Conservation (phyloP, 1,140 invertebrate species). For the Nixonia krombeini region DNA sequence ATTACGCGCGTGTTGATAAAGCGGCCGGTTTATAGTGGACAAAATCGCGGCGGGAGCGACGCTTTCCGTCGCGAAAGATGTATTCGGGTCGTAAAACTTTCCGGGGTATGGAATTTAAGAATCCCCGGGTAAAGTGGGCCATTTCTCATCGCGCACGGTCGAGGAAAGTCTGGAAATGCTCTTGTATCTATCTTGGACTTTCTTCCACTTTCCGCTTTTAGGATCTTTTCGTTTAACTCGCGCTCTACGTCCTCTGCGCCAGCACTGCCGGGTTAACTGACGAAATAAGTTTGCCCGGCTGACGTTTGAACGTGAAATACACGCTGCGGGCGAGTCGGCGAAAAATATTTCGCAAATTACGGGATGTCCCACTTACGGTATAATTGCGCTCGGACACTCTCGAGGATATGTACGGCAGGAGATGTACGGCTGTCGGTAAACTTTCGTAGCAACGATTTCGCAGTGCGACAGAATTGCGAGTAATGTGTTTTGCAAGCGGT, state of each 20-base stretch:
- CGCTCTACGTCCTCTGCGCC: constrained; percentile 32
- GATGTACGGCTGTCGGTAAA: no score
- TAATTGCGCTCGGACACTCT: no score
- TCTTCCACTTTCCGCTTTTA: constrained; percentile 35
- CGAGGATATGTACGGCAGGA: no score
- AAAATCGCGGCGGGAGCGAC: constrained; percentile 27
- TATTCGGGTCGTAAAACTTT: constrained; percentile 45
- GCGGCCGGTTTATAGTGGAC: constrained; percentile 7
- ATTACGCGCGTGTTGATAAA: not conserved
- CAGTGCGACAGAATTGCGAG: no score
- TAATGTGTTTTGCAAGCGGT: no score
- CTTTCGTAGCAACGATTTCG: no score
- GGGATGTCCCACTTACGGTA: no score
- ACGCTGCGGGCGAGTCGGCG: constrained; percentile 11
- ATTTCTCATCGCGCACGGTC: constrained; percentile 45
- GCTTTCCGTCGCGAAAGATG: constrained; percentile 33
- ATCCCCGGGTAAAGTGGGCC: constrained; percentile 44
- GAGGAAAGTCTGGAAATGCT: constrained; percentile 43
- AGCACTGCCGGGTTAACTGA: constrained; percentile 37
- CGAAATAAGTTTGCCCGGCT: constrained; percentile 44
- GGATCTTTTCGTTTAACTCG: constrained; percentile 18
- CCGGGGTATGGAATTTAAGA: constrained; percentile 46
- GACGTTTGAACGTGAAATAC: constrained; percentile 28
- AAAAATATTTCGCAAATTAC: no score
- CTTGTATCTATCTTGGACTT: constrained; percentile 50